phyloP scores from a whole-genome alignment of 2,888 invertebrate genomes.

The Antheraea assamensis region DNA sequence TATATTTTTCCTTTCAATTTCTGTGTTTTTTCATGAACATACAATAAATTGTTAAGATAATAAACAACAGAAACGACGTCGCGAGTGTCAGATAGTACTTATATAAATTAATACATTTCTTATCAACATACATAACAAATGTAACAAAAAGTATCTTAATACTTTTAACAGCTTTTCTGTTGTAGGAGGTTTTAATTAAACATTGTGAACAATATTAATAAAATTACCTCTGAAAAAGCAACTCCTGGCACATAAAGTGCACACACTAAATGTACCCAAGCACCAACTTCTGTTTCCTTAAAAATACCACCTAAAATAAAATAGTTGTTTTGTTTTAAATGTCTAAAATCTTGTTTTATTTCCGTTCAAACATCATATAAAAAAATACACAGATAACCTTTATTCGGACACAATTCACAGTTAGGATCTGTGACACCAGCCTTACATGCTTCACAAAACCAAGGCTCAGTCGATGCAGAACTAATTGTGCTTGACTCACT shows the following conservation, averaged over 20 bases:
- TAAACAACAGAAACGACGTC: too few relatives aligned
- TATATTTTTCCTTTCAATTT: too few relatives aligned
- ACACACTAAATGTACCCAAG: constrained; percentile 99
- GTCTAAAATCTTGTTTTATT: background rate
- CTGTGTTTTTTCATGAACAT: too few relatives aligned
- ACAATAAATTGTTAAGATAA: too few relatives aligned
- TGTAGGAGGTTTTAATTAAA: background rate
- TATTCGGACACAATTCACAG: constrained; percentile 98
- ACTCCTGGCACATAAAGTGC: constrained; percentile 98
- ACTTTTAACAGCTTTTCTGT: background rate
- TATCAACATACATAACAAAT: background rate
- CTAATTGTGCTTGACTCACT: constrained; percentile 97
- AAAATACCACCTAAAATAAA: constrained; percentile 87
- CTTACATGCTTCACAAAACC: constrained; percentile 99
- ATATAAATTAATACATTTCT: background rate
- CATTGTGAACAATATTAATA: background rate
- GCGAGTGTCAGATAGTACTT: too few relatives aligned
- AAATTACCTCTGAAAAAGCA: constrained; percentile 93
- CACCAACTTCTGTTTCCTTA: constrained; percentile 98
- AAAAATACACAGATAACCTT: constrained; percentile 65
- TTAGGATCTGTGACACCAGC: constrained; percentile 93
- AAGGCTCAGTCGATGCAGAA: constrained; percentile 97
- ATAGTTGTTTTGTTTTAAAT: constrained; percentile 7
- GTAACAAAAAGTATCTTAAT: too few relatives aligned
- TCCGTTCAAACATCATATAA: background rate